A percentile compares a stretch with the other conserved stretches of the same genome.
phyloP scores from a whole-genome alignment of 2,113 vertebrate genomes.

The Murina feae region DNA sequence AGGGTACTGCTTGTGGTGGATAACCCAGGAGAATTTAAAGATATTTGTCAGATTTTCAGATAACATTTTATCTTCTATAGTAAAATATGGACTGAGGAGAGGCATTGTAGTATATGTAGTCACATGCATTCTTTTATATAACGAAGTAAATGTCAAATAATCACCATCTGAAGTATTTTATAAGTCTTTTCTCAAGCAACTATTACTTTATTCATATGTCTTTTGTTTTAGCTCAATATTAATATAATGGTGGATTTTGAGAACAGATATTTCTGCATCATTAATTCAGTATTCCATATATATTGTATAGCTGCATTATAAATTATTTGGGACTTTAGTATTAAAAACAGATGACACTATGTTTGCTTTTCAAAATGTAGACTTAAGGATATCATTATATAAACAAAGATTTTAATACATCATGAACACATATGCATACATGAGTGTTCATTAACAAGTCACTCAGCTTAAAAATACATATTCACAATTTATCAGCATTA shows the following conservation, averaged over 20 bases:
- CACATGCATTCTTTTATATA: conserved; percentile 47
- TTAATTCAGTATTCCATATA: conserved; percentile 68
- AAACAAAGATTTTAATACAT: background rate
- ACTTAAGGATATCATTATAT: background rate
- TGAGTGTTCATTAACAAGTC: conserved; percentile 9
- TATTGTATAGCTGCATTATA: conserved; percentile 66
- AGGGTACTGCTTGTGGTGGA: conserved; percentile 30
- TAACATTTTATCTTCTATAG: conserved; percentile 36
- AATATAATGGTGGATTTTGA: conserved; percentile 74
- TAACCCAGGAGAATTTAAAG: conserved; percentile 41
- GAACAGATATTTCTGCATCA: conserved; percentile 67
- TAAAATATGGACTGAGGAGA: conserved; percentile 4
- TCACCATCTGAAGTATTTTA: conserved; percentile 67
- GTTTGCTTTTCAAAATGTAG: conserved; percentile 41
- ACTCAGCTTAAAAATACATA: conserved; percentile 64
- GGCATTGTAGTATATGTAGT: conserved; percentile 48
- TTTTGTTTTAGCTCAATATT: conserved; percentile 67
- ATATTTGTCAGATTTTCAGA: conserved; percentile 28
- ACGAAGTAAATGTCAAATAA: conserved; percentile 60
- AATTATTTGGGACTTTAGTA: conserved; percentile 71
- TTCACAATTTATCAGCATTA: conserved; percentile 58
- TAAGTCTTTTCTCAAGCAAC: conserved; percentile 61
- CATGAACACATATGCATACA: background rate
- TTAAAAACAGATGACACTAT: conserved; percentile 77
- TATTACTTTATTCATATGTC: conserved; percentile 64